A percentile compares a stretch with the other conserved stretches of the same genome.
Conservation (phyloP, 2,797 vertebrate genomes). For the Smutsia temminckii region DNA sequence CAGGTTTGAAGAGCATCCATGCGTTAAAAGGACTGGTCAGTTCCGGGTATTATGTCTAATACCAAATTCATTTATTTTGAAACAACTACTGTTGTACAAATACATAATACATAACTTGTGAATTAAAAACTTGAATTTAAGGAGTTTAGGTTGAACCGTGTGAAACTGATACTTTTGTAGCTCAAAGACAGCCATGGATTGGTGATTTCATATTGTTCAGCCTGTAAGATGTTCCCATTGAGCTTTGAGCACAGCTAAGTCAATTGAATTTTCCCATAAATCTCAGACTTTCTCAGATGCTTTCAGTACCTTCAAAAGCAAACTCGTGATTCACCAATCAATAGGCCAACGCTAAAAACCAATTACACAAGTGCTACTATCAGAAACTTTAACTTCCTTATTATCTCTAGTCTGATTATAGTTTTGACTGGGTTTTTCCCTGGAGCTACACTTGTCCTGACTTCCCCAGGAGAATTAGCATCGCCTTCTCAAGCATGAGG, state of each 20-base stretch:
- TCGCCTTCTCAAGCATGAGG: neutral
- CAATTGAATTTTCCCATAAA: neutral
- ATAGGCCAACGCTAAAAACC: neutral
- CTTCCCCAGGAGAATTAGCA: neutral
- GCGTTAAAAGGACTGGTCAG: neutral
- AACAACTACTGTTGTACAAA: neutral
- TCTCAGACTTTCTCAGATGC: neutral
- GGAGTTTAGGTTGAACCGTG: neutral
- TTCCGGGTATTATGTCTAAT: neutral
- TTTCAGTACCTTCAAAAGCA: neutral
- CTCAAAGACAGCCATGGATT: neutral
- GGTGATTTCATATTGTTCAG: neutral
- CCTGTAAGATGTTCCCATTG: neutral
- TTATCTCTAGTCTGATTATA: neutral
- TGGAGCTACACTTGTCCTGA: neutral
- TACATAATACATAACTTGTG: neutral
- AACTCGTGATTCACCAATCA: neutral
- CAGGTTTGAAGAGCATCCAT: neutral
- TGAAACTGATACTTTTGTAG: neutral
- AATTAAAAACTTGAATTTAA: neutral
- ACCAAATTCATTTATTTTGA: neutral
- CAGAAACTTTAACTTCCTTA: neutral
- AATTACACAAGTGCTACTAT: neutral
- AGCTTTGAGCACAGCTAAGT: neutral
- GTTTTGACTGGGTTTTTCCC: neutral